Percentiles rank a stretch among this genome's conserved stretches.
phyloP scores from a whole-genome alignment of 2,888 invertebrate genomes.

The Scaptodrosophila latifasciaeformis region DNA sequence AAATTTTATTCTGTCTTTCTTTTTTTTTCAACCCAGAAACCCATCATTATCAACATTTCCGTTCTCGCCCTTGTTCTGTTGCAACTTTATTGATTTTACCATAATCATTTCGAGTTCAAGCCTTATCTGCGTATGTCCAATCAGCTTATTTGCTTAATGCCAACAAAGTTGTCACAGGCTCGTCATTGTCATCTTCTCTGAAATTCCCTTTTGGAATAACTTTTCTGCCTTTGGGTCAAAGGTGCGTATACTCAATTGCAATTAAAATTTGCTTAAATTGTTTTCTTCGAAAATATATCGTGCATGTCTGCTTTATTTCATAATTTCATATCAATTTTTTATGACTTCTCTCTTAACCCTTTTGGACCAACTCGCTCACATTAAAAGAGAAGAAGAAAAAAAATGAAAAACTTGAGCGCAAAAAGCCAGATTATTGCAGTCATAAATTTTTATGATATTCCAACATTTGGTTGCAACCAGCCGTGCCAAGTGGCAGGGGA shows the following conservation, averaged over 20 bases:
- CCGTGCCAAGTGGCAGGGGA: neutral
- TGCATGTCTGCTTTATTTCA: slow-evolving; percentile 26
- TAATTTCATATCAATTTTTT: slow-evolving; percentile 40
- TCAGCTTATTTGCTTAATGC: slow-evolving; percentile 21
- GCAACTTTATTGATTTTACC: slow-evolving; percentile 35
- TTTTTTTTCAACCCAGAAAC: too few species aligned
- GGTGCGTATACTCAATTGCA: slow-evolving; percentile 25
- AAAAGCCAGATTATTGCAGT: slow-evolving; percentile 63
- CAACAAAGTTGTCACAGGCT: neutral
- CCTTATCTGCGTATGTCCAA: slow-evolving; percentile 34
- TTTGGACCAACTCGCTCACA: slow-evolving; percentile 12
- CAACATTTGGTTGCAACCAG: slow-evolving; percentile 50
- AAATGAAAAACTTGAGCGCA: slow-evolving; percentile 23
- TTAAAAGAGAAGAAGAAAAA: slow-evolving; percentile 8
- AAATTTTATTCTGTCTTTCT: too few species aligned
- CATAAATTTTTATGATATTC: slow-evolving; percentile 72
- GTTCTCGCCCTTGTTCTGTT: neutral
- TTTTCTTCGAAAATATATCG: neutral
- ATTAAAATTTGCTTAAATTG: slow-evolving; percentile 19
- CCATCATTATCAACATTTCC: too few species aligned
- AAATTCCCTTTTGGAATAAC: too few species aligned
- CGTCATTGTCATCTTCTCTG: too few species aligned
- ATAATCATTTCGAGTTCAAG: slow-evolving; percentile 31
- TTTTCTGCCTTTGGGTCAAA: too few species aligned
- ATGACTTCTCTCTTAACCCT: neutral